Conservation (phyloP, 2,113 vertebrate species). For the Heterotilapia buettikoferi region DNA sequence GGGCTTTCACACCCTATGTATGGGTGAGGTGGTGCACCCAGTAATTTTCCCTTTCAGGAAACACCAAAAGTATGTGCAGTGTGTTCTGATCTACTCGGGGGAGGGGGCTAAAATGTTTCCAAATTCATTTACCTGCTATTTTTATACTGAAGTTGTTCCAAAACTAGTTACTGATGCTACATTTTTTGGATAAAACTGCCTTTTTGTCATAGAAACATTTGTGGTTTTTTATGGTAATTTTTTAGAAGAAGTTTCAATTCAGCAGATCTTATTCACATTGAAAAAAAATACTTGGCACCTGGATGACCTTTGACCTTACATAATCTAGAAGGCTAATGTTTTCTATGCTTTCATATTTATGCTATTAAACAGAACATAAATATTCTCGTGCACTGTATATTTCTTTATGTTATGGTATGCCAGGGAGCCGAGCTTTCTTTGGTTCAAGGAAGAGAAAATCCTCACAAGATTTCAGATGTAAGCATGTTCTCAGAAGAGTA, state of each 20-base stretch:
- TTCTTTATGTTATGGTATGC: slow-evolving; percentile 2
- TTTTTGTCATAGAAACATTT: neutral
- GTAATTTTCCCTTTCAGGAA: slow-evolving; percentile 69
- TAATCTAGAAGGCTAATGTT: neutral
- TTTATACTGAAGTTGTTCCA: neutral
- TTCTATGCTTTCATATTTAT: neutral
- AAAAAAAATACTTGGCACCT: neutral
- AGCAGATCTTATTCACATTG: neutral
- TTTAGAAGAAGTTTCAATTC: neutral
- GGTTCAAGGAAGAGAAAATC: slow-evolving; percentile 8
- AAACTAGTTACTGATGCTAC: neutral
- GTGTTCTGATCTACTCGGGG: slow-evolving; percentile 9
- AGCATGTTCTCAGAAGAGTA: slow-evolving; percentile 46
- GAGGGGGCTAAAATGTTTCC: neutral
- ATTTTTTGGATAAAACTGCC: neutral
- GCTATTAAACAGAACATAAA: neutral
- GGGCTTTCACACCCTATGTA: slow-evolving; percentile 51
- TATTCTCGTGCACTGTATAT: neutral
- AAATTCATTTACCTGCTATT: neutral
- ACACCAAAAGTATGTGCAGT: slow-evolving; percentile 28
- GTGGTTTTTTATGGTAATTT: neutral
- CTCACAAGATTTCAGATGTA: slow-evolving; percentile 38
- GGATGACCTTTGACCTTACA: neutral
- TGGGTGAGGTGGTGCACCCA: slow-evolving; percentile 43
- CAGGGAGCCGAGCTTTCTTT: neutral